phyloP scores from a whole-genome alignment of 2,797 vertebrate species.

The Paratrypauchen microcephalus region DNA sequence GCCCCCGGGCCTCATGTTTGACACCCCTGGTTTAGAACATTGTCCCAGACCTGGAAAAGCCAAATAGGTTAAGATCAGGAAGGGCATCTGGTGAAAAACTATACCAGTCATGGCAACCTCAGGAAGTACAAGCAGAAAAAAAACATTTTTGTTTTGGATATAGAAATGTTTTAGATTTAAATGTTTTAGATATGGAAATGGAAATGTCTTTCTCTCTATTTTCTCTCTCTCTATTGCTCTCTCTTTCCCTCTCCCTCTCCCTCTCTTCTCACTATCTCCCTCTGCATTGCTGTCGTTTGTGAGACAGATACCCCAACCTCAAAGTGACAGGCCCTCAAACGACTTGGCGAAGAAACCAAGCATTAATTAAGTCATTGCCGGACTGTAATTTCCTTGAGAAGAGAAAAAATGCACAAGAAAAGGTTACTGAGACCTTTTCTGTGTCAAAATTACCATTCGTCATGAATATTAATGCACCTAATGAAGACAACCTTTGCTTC shows the following conservation, averaged over 20 bases:
- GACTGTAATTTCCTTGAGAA: constrained; percentile 99
- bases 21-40: too few relatives aligned
- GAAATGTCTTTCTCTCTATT: constrained; percentile 17
- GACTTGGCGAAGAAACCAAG: constrained; percentile 91
- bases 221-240: constrained; percentile 46
- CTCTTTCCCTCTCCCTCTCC: constrained; percentile 66
- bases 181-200: not conserved
- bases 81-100: not conserved
- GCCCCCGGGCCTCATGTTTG: too few relatives aligned
- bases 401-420: constrained; percentile 99
- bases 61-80: too few relatives aligned
- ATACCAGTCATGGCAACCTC: not conserved
- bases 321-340: constrained; percentile 96
- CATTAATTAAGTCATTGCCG: constrained; percentile 99
- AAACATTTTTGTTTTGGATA: not conserved
- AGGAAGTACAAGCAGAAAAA: not conserved
- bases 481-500: constrained; percentile 99
- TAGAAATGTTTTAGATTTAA: not conserved
- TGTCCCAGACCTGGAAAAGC: not conserved
- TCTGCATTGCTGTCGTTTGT: constrained; percentile 83
- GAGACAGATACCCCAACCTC: constrained; percentile 90
- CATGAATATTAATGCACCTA: constrained; percentile 99
- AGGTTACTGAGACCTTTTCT: constrained; percentile 99
- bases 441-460: constrained; percentile 99
- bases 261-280: constrained; percentile 48